A percentile compares a stretch with the other conserved stretches of the same genome.
Conservation (phyloP, 2,888 invertebrate genomes). For the Leptinotarsa rubiginosa region DNA sequence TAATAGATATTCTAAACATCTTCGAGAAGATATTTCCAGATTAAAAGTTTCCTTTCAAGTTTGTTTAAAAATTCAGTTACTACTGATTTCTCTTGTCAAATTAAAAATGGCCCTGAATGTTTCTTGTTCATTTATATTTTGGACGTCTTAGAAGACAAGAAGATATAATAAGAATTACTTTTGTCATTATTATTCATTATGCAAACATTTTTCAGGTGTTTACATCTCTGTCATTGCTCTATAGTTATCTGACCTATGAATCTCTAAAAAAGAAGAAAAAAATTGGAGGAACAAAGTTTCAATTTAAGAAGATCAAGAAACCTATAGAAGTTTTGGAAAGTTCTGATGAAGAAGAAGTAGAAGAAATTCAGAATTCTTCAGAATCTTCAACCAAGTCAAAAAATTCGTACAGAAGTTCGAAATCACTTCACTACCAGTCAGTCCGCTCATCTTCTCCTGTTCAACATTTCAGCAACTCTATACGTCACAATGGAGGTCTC, state of each 20-base stretch:
- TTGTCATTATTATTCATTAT: constrained; percentile 17
- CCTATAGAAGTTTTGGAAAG: constrained; percentile 31
- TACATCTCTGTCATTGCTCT: constrained; percentile 36
- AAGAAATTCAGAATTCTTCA: constrained; percentile 36
- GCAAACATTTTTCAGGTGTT: constrained; percentile 38
- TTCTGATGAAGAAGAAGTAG: constrained; percentile 41
- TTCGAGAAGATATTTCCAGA: too few relatives aligned
- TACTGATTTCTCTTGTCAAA: too few relatives aligned
- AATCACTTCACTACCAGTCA: constrained; percentile 22
- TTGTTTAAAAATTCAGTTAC: too few relatives aligned
- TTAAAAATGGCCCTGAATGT: too few relatives aligned
- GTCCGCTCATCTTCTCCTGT: constrained; percentile 31
- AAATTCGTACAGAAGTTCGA: neutral
- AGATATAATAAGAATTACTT: constrained; percentile 6
- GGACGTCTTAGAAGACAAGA: neutral
- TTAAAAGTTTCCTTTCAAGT: too few relatives aligned
- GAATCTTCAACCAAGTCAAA: constrained; percentile 27
- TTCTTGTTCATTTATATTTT: too few relatives aligned
- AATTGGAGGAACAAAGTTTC: constrained; percentile 33
- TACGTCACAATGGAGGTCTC: constrained; percentile 10
- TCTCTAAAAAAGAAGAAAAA: constrained; percentile 14
- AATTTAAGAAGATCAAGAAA: constrained; percentile 37
- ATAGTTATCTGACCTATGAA: constrained; percentile 31
- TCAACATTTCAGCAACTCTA: constrained; percentile 24
- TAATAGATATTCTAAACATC: too few relatives aligned